These are phyloP conservation scores for Pipistrellus pygmaeus DNA, from an alignment of 2,797 vertebrate genomes.

Conservation along the genomic window DNA sequence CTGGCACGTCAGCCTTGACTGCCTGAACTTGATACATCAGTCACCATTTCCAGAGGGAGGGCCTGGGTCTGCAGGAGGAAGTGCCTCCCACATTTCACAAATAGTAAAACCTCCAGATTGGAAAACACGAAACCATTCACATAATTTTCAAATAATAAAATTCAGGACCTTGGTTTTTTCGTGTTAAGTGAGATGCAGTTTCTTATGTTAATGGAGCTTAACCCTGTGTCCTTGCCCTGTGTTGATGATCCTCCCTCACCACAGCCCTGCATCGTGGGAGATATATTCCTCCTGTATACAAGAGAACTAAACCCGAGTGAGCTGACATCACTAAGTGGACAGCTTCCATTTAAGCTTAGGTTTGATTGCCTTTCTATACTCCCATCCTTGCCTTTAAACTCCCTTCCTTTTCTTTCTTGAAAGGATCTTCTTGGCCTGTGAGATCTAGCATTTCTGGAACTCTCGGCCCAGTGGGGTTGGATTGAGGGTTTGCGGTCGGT, in stretches of 20 bases:
- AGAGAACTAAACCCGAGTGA: background rate
- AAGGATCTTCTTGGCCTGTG: background rate
- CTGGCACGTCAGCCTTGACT: background rate
- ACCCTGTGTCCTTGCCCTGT: accelerated
- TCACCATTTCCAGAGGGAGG: background rate
- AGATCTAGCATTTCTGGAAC: background rate
- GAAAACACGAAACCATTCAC: background rate
- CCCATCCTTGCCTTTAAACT: background rate
- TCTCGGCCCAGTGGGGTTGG: background rate
- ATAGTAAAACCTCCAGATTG: background rate
- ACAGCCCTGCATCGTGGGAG: accelerated
- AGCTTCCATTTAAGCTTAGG: background rate
- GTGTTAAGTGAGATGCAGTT: accelerated
- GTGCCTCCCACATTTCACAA: background rate
- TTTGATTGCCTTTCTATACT: background rate
- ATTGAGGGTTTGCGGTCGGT: background rate
- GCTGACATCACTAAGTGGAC: background rate
- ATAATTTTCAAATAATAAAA: background rate
- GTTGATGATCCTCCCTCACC: background rate
- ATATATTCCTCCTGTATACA: background rate
- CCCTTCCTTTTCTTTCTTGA: background rate
- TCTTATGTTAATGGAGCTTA: background rate
- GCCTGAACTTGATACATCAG: background rate
- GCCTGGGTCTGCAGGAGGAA: background rate
- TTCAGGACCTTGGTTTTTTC: accelerated